These are phyloP conservation scores for Temnothorax ravouxi DNA, from an alignment of 2,888 invertebrate genomes.

Conservation along the genomic window DNA sequence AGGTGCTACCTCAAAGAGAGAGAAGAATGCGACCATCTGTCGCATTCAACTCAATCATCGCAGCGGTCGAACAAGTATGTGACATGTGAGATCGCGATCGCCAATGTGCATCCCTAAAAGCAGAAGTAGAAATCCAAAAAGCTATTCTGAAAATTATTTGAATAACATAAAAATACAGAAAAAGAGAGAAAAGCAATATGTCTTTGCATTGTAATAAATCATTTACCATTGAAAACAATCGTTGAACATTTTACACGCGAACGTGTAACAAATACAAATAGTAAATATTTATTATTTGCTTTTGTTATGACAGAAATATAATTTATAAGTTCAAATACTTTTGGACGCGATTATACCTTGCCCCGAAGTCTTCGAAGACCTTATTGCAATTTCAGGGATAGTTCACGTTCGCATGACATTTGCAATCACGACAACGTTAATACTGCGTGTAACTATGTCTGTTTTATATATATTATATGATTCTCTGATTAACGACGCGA, in stretches of 20 bases:
- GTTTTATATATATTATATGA: conserved; percentile 7
- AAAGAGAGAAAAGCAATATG: not conserved
- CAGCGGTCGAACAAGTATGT: conserved; percentile 16
- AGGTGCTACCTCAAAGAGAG: not conserved
- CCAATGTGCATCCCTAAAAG: not conserved
- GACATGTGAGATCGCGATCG: not conserved
- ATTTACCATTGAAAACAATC: not conserved
- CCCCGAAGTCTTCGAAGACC: not conserved
- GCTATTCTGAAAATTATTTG: not conserved
- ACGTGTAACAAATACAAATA: not conserved
- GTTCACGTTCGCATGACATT: conserved; percentile 45
- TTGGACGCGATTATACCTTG: not conserved
- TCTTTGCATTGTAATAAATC: not conserved
- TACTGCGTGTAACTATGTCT: not conserved
- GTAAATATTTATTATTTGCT: not conserved
- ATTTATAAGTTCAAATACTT: not conserved
- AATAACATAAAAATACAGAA: not conserved
- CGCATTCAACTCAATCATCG: conserved; percentile 40
- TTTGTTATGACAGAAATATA: not conserved
- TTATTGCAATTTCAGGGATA: conserved; percentile 18
- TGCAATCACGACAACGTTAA: conserved; percentile 23
- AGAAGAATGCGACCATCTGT: conserved; percentile 51
- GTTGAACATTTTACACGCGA: not conserved
- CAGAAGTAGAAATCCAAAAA: not conserved
- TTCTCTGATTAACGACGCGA: not conserved